Conservation (phyloP, 2,113 vertebrate genomes). For the Prunella fulvescens region DNA sequence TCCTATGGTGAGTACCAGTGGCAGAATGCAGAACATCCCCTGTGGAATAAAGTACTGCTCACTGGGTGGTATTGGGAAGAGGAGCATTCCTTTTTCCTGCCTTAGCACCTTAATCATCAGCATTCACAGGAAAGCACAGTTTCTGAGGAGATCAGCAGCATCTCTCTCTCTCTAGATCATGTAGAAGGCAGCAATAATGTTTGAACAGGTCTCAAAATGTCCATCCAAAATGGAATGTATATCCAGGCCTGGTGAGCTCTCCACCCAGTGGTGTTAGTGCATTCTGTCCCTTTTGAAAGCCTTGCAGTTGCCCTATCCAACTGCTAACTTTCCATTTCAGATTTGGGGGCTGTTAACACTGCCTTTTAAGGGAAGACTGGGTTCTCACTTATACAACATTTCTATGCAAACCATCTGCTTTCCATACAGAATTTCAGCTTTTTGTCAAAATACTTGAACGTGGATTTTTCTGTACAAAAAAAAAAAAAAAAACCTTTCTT, state of each 20-base stretch:
- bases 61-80: neutral
- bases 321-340: neutral
- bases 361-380: neutral
- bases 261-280: neutral
- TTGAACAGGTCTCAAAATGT: neutral
- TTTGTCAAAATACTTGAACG: neutral
- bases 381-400: neutral
- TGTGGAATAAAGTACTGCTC: neutral
- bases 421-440: neutral
- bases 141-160: neutral
- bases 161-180: neutral
- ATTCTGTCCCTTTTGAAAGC: neutral
- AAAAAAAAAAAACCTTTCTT: neutral
- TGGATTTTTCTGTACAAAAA: neutral
- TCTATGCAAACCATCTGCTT: neutral
- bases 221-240: neutral
- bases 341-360: neutral
- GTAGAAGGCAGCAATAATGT: neutral
- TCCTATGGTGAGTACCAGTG: neutral
- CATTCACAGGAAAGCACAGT: neutral
- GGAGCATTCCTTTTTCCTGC: neutral
- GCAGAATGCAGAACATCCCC: neutral
- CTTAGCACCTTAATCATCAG: constrained; percentile 22
- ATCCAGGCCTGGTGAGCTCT: neutral
- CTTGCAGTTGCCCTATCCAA: neutral